Evolutionary conservation across 1,140 invertebrate genomes (phyloP), one percentile per base, ranked within the genome.

Genomic region (Carposina sasakii): DNA sequence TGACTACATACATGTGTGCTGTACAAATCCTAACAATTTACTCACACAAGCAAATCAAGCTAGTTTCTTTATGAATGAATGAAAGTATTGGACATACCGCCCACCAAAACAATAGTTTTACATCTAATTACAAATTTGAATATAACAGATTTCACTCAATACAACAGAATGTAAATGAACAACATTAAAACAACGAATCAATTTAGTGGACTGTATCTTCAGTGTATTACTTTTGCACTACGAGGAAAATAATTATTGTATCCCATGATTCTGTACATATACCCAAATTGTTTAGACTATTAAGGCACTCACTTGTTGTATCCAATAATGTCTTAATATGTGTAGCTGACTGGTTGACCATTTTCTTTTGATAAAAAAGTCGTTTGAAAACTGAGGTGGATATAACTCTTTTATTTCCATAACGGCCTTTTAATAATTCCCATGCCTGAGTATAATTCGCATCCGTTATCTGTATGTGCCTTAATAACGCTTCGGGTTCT

Each of bases 381-480:
- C 17, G 24, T 17, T 43, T 43, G 2, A 43, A 16, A 1, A 43
- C 6, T 10, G n/a, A 28, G 23, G 24, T 43, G 9, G 21, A 10
- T 15, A 43, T 43, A 26, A 43, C 8, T 19, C 16, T 20, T 43
- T 43, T 26, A 28, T 26, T 43, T 16, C 41, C 26, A 19, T 43
- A 43, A 3, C 24, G 15, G 1, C 1, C 15, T 5, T 26, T 24
- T 16, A 43, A 26, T 9, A 16, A 16, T 4, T 43, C 19, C 41
- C 41, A 43, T 28, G 23, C 23, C n/a, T 28, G 21, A 40, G 9
- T 12, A 43, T 43, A 43, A 43, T 43, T 43, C 10, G 5, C 24
- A 17, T 43, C 15, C n/a, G 41, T 43, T 10, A 43, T 15, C 28
- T 26, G 23, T 6, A 43, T 30, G 28, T 43, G 22, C 21, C 21